A percentile compares a stretch with the other conserved stretches of the same genome.
These are phyloP conservation scores for Chaetogeoica ovagalla DNA, from an alignment of 2,888 invertebrate species.

Conservation along the genomic window DNA sequence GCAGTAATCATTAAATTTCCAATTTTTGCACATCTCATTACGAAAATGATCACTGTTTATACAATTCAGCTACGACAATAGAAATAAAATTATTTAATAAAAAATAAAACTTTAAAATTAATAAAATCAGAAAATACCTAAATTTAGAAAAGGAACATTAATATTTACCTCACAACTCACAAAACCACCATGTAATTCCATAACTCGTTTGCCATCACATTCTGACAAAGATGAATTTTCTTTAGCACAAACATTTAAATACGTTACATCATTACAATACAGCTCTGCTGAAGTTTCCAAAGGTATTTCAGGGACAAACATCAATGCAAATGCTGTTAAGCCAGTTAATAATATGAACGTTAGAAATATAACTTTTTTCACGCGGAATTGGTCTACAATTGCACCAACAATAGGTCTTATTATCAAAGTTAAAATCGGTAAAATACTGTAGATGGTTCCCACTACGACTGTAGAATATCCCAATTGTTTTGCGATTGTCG, in stretches of 20 bases:
- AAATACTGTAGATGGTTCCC: conserved; percentile 75
- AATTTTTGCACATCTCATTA: conserved; percentile 24
- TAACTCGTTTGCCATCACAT: conserved; percentile 20
- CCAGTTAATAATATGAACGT: conserved; percentile 38
- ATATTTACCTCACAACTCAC: conserved; percentile 32
- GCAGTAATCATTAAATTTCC: conserved; percentile 38
- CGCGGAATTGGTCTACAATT: conserved; percentile 75
- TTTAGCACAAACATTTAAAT: conserved; percentile 24
- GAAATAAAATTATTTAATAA: background rate
- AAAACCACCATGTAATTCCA: background rate
- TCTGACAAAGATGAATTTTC: background rate
- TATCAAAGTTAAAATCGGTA: conserved; percentile 78
- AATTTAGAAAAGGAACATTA: background rate
- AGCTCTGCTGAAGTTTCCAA: conserved; percentile 22
- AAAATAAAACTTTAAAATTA: background rate
- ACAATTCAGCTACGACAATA: conserved; percentile 31
- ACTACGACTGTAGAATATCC: conserved; percentile 78
- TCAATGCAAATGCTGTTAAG: conserved; percentile 34
- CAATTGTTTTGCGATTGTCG: conserved; percentile 74
- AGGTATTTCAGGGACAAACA: conserved; percentile 39
- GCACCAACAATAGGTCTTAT: conserved; percentile 80
- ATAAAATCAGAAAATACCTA: background rate
- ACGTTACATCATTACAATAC: conserved; percentile 7
- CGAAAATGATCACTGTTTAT: conserved; percentile 20
- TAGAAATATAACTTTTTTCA: conserved; percentile 72